These are phyloP conservation scores for Plodia interpunctella DNA, from an alignment of 1,140 invertebrate genomes.

Conservation along the genomic window DNA sequence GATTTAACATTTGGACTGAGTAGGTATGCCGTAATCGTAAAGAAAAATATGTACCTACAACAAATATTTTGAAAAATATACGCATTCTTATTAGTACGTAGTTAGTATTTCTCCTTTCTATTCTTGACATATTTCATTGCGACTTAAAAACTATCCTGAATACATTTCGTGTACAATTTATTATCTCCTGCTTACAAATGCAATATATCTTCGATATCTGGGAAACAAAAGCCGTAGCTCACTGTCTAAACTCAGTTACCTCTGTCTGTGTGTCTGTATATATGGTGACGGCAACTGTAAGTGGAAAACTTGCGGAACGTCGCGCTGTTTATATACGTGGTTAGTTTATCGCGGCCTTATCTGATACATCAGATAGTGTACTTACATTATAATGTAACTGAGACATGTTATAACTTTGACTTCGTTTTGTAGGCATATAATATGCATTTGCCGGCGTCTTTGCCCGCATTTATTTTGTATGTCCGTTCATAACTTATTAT, in stretches of 20 bases:
- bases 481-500: too few species aligned
- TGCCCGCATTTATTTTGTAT: too few species aligned
- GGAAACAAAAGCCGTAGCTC: slow-evolving; percentile 5
- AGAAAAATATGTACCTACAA: neutral
- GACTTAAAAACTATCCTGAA: neutral
- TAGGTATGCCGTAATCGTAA: too few species aligned
- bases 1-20: too few species aligned
- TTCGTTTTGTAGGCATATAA: too few species aligned
- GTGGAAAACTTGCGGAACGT: slow-evolving; percentile 5
- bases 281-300: neutral
- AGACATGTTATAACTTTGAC: neutral
- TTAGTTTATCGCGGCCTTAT: neutral
- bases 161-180: neutral
- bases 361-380: neutral
- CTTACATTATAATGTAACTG: neutral
- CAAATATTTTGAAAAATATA: too few species aligned
- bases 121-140: too few species aligned
- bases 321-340: neutral
- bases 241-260: neutral
- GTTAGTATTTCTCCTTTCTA: too few species aligned
- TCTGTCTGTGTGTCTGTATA: neutral
- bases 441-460: too few species aligned
- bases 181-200: neutral
- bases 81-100: too few species aligned
- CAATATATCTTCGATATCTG: neutral